phyloP scores from a whole-genome alignment of 2,113 vertebrate genomes.

The Calidris pugnax region DNA sequence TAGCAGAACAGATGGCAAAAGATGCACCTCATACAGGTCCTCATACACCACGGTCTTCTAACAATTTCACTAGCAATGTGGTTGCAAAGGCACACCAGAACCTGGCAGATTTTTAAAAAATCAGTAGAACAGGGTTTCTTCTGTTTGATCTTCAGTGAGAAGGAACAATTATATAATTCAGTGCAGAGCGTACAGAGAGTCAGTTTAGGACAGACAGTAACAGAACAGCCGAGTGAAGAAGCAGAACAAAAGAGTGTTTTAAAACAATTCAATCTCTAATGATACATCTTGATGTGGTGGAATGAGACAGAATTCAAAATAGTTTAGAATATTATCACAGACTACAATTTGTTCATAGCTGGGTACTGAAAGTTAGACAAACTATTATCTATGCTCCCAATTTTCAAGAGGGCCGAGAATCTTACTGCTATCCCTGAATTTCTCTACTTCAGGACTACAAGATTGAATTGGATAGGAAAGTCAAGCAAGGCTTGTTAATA shows the following conservation, averaged over 20 bases:
- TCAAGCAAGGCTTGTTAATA: neutral
- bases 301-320: slow-evolving; percentile 7
- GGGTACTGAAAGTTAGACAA: neutral
- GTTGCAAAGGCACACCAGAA: neutral
- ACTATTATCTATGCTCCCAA: neutral
- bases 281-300: neutral
- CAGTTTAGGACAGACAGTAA: neutral
- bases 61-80: neutral
- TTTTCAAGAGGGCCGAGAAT: neutral
- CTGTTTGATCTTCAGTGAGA: neutral
- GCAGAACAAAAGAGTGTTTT: neutral
- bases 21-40: neutral
- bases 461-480: neutral
- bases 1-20: neutral
- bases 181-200: neutral
- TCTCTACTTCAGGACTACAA: neutral
- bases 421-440: neutral
- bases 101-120: neutral
- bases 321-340: neutral
- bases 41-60: neutral
- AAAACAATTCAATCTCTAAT: neutral
- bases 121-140: neutral
- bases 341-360: neutral
- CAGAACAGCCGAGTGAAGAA: neutral
- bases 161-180: neutral